Base-by-base conservation (phyloP, 2,888 invertebrate genomes). In the Macrostomum cliftonense region DNA sequence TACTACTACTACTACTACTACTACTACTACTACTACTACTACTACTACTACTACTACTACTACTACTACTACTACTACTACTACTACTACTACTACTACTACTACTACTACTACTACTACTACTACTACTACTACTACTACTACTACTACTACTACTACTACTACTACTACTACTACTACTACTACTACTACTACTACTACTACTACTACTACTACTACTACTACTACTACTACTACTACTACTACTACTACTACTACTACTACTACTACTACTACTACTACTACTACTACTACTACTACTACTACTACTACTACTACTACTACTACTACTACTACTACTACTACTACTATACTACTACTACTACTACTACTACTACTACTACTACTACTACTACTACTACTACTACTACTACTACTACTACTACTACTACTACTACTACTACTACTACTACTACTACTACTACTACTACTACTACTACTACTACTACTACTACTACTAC, bases 61-160 rank as follows among this genome's bases (percentile, higher is more conserved):
- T 47, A 46, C 47, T 46, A 37, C 47, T 47, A 37, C 47, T 28
- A 47, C 47, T 47, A 37, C 47, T 46, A 37, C 47, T 47, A 47
- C 47, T 46, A 46, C 47, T 47, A 46, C 47, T 28, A 46, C 47
- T 46, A 46, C 47, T 14, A 47, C 47, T 47, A 46, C 47, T 46
- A 46, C 47, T 47, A 46, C 47, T 28, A 46, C 47, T 47, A 37
- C 47, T 46, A 37, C 47, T 47, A 37, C 47, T 46, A 47, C 47
- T 47, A 46, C 47, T 47, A 39, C 42, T 39, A 39, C 13, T 46
- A 46, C 49, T 28, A 39, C 16, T 46, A 39, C 36, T 37, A 39
- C 16, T 48, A 47, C 46, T 48, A 48, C 36, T 47, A 47, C 48
- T 49, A 47, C 46, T 47, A 28, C 46, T 48, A 47, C 46, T 47